Evolutionary conservation across 2,113 vertebrate species (phyloP).

Genomic region (Crotophaga sulcirostris): DNA sequence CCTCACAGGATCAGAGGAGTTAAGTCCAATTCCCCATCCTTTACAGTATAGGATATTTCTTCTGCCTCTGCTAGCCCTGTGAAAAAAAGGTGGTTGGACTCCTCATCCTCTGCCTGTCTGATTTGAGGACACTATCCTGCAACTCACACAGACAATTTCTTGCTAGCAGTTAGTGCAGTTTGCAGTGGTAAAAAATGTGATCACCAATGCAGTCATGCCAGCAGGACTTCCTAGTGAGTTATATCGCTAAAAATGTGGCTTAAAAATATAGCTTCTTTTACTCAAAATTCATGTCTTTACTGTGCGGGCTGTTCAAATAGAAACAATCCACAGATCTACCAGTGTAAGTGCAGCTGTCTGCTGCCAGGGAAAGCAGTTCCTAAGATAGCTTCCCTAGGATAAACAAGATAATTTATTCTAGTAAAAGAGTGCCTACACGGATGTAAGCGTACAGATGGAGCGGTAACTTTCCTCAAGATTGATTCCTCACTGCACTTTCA

Average conservation of each 20-base stretch:
- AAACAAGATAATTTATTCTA: background rate
- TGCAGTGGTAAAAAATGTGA: background rate
- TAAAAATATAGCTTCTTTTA: background rate
- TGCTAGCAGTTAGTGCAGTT: background rate
- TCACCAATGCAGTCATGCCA: background rate
- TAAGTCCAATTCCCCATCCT: background rate
- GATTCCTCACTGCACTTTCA: background rate
- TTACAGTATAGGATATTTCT: background rate
- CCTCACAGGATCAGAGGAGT: background rate
- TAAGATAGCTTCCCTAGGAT: background rate
- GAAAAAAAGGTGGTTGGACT: background rate
- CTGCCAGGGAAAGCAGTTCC: background rate
- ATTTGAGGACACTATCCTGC: background rate
- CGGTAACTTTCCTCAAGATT: background rate
- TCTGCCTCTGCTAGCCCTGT: background rate
- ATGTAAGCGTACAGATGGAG: background rate
- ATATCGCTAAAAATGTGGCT: background rate
- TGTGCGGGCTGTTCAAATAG: background rate
- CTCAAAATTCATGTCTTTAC: background rate
- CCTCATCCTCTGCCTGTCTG: background rate
- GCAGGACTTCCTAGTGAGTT: background rate
- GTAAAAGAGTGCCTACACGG: background rate
- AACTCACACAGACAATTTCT: rapidly evolving
- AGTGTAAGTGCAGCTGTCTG: background rate
- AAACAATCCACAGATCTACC: background rate